Evolutionary conservation across 2,797 vertebrate genomes (phyloP).

Genomic region (Fundulus diaphanus): DNA sequence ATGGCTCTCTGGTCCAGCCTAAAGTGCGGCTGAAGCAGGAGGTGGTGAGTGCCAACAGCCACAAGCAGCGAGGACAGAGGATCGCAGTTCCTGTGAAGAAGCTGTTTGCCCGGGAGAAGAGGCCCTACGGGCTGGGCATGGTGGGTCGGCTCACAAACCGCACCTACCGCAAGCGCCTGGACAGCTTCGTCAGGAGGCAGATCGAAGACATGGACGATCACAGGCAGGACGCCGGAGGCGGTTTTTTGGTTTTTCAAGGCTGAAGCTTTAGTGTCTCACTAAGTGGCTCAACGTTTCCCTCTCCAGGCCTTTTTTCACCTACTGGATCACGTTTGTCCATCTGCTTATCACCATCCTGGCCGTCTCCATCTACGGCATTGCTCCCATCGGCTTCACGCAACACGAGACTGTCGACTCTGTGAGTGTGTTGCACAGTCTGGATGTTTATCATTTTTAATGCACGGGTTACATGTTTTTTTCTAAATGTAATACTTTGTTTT

Average conservation of each 20-base stretch:
- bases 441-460: background rate
- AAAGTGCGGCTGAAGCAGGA: slow-evolving; percentile 92
- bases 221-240: slow-evolving; percentile 80
- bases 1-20: slow-evolving; percentile 82
- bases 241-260: background rate
- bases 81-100: slow-evolving; percentile 91
- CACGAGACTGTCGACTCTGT: slow-evolving; percentile 97
- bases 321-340: slow-evolving; percentile 99
- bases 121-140: slow-evolving; percentile 95
- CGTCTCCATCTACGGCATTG: slow-evolving; percentile 93
- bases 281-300: background rate
- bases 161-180: slow-evolving; percentile 94
- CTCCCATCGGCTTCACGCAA: slow-evolving; percentile 95
- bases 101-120: slow-evolving; percentile 93
- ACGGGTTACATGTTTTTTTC: no score
- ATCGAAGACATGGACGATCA: slow-evolving; percentile 99
- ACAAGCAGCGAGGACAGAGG: slow-evolving; percentile 89
- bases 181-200: slow-evolving; percentile 94
- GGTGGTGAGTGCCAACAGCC: slow-evolving; percentile 86
- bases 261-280: background rate
- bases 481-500: background rate
- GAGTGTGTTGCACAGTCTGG: slow-evolving; percentile 64
- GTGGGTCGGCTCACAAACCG: slow-evolving; percentile 96
- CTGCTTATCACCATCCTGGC: slow-evolving; percentile 93
- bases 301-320: slow-evolving; percentile 94